Conservation (phyloP, 2,888 invertebrate species). For the Aphelenchoides bicaudatus region DNA sequence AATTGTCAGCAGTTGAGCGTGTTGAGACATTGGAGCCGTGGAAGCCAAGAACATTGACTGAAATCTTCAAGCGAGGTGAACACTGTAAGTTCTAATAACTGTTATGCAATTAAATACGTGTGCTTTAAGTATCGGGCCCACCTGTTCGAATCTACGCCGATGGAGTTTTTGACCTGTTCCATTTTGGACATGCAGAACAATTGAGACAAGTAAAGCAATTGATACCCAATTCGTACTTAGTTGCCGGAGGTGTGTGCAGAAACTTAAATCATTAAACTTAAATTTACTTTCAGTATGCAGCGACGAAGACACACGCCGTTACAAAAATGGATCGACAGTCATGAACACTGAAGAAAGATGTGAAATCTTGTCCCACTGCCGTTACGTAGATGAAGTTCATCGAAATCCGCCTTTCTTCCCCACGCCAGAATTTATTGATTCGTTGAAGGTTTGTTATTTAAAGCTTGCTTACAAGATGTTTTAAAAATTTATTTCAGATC, state of each 20-base stretch:
- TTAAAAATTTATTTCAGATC: slow-evolving; percentile 10
- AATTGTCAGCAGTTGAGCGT: not conserved
- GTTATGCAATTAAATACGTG: not conserved
- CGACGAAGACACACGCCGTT: slow-evolving; percentile 32
- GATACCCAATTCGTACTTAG: slow-evolving; percentile 22
- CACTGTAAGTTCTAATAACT: not conserved
- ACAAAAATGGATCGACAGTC: slow-evolving; percentile 32
- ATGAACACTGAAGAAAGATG: slow-evolving; percentile 27
- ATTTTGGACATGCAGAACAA: slow-evolving; percentile 24
- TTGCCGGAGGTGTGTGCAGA: slow-evolving; percentile 21
- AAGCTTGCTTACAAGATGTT: not conserved
- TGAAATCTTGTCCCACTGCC: slow-evolving; percentile 26
- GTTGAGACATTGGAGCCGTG: not conserved
- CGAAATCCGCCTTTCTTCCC: slow-evolving; percentile 26
- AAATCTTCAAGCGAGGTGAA: slow-evolving; percentile 4
- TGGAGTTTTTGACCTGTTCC: slow-evolving; percentile 28
- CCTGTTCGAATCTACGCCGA: slow-evolving; percentile 26
- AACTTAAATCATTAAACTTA: not conserved
- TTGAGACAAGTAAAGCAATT: slow-evolving; percentile 21
- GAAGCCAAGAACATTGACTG: slow-evolving; percentile 13
- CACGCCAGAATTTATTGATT: slow-evolving; percentile 26
- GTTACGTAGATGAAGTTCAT: slow-evolving; percentile 31
- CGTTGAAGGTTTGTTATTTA: slow-evolving; percentile 23
- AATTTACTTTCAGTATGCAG: slow-evolving; percentile 33
- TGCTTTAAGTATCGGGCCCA: slow-evolving; percentile 16